Evolutionary conservation across 2,888 invertebrate species (phyloP), one percentile per base, ranked within the genome.

Genomic region (Augochlorella aurata): DNA sequence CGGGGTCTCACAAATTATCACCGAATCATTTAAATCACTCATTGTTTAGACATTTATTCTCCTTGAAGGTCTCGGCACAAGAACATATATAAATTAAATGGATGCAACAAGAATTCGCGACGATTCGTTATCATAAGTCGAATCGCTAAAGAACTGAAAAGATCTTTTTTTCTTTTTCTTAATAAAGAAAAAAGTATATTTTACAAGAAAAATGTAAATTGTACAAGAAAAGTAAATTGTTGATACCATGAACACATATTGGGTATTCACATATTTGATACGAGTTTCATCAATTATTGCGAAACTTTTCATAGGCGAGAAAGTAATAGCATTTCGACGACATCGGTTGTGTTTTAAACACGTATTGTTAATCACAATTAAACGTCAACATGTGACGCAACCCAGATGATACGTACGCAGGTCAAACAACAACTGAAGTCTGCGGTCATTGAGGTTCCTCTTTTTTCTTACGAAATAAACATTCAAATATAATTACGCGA

Each of bases 1-100:
- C 21, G 47, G 18, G n/a, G 24, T 12, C 0, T 74, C 58, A 16
- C 65, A 84, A 58, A 82, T 68, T 49, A 79, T 63, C 12, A 79
- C 67, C 68, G 79, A 76, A 9, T 82, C 29, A 10, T 83, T 70
- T 54, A 76, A 69, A 24, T 18, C 21, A n/a, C 24, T 76, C 83
- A 76, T 82, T 70, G 66, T 79, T 63, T 29, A 21, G 44, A 3
- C 3, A 73, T 66, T 52, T 68, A 44, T 65, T 29, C 29, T 12
- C 18, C 16, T 47, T 0, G 38, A 70, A 14, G 16, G 49, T 4
- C 18, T 29, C 47, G 7, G 18, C n/a, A 16, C 18, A 24, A 50
- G 7, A 50, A 70, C 7, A 67, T n/a, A 29, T 16, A 67, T 21
- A 44, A 4, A n/a, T 38, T 12, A 50, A 44, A 49, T 16, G 2